Base-by-base conservation (phyloP, 2,888 invertebrate species). In the Cryptocephalus moraei region DNA sequence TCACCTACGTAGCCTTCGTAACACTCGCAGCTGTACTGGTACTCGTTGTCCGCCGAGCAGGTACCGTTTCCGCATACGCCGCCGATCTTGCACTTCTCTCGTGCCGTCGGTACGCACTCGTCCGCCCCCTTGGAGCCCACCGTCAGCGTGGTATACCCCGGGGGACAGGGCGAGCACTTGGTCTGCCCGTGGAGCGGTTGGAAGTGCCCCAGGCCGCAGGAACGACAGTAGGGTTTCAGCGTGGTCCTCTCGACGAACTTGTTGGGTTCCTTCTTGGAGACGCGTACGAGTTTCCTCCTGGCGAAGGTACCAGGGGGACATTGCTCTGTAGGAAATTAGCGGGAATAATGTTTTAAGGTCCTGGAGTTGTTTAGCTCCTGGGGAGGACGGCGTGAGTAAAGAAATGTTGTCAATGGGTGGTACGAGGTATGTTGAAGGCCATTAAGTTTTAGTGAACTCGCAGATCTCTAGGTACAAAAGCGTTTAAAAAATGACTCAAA, bases 171-270 rank as follows among this genome's bases (percentile, higher is more conserved):
- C 4, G 75, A 57, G 58, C 83, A 84, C 2, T 69, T 65, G 1
- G 70, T 64, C 58, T 77, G 73, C 4, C 81, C 82, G 56, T 76
- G 77, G 10, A 67, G 55, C 1, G 76, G 68, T 62, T 84, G 84
- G 62, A 79, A 83, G 44, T 72, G 74, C 1, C 82, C 82, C 40
- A 72, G 56, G 8, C 74, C 74, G 61, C 81, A 81, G 1, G 75
- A 73, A 49, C 71, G 70, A 56, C 80, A 74, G 49, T 69, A 77
- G 1, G 80, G 80, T 55, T 69, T 67, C 31, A 80, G 63, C 4
- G 79, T 79, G 2, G 74, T 70, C 9, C 66, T 61, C 44, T 65
- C 64, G 9, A 66, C 54, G 8, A 60, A 58, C 4, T 51, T 44
- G 34, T 63, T 58, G 10, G 60, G 60, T 39, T 61, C 55, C 22